phyloP scores from a whole-genome alignment of 2,888 invertebrate species.

The Eristalis intricaria region DNA sequence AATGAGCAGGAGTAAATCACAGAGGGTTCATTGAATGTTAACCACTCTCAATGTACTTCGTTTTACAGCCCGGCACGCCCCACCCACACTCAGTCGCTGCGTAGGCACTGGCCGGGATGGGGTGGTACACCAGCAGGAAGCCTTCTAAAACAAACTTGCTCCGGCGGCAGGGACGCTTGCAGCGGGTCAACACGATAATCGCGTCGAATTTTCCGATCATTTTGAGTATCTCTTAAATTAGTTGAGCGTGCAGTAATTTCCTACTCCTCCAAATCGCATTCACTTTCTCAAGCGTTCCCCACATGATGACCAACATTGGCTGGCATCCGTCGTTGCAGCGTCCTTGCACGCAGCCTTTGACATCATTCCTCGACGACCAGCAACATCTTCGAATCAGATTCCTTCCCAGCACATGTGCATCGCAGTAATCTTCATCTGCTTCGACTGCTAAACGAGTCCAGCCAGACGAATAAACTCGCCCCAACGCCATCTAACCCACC shows the following conservation, averaged over 20 bases:
- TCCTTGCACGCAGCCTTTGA: too few species aligned
- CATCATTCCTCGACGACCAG: too few species aligned
- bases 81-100: slow-evolving; percentile 29
- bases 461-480: not conserved
- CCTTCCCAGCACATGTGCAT: not conserved
- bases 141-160: not conserved
- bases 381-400: not conserved
- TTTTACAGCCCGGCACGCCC: slow-evolving; percentile 3
- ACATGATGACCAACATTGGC: too few species aligned
- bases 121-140: not conserved
- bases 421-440: not conserved
- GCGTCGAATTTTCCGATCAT: slow-evolving; percentile 49
- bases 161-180: not conserved
- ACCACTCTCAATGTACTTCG: slow-evolving; percentile 51
- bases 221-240: not conserved
- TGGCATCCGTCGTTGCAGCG: too few species aligned
- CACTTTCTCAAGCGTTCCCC: too few species aligned
- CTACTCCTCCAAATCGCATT: too few species aligned
- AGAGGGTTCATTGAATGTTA: slow-evolving; percentile 67
- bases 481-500: not conserved
- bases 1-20: slow-evolving; percentile 58
- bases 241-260: too few species aligned
- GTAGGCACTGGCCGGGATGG: not conserved
- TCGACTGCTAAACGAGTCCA: slow-evolving; percentile 8
- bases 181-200: not conserved